Percentiles rank a stretch among this genome's conserved stretches.
These are phyloP conservation scores for Megaceryle torquata DNA, from an alignment of 2,113 vertebrate genomes.

Conservation along the genomic window DNA sequence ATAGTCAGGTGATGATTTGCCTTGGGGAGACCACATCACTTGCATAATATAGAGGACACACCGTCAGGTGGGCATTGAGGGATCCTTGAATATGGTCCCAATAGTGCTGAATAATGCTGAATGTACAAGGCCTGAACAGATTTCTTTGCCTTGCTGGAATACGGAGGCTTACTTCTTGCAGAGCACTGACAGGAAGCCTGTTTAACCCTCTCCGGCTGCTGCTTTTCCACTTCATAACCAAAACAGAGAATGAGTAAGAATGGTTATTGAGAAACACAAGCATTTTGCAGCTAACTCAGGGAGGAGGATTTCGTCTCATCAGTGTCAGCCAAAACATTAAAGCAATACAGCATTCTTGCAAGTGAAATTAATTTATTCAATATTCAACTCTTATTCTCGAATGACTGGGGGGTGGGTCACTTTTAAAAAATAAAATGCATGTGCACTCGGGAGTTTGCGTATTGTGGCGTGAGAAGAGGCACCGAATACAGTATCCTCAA, in stretches of 20 bases:
- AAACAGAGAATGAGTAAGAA: constrained; percentile 8
- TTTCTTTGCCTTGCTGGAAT: background rate
- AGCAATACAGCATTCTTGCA: background rate
- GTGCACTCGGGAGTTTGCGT: background rate
- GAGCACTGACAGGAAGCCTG: constrained; percentile 6
- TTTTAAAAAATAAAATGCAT: background rate
- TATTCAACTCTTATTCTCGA: background rate
- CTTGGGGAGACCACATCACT: constrained; percentile 23
- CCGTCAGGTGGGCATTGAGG: constrained; percentile 58
- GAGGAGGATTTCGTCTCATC: background rate
- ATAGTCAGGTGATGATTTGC: constrained; percentile 38
- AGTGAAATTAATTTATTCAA: background rate
- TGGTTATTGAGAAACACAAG: background rate
- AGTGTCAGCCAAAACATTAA: background rate
- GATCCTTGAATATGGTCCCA: background rate
- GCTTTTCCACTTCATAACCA: constrained; percentile 18
- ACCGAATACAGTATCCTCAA: background rate
- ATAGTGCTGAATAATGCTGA: constrained; percentile 49
- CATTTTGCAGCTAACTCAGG: background rate
- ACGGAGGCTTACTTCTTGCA: background rate
- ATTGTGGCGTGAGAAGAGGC: background rate
- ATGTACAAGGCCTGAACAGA: background rate
- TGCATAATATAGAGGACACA: constrained; percentile 26
- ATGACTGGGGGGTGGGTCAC: background rate
- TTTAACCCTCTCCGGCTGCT: constrained; percentile 34